Conservation (phyloP, 2,888 invertebrate species). For the Crossocerus cetratus region DNA sequence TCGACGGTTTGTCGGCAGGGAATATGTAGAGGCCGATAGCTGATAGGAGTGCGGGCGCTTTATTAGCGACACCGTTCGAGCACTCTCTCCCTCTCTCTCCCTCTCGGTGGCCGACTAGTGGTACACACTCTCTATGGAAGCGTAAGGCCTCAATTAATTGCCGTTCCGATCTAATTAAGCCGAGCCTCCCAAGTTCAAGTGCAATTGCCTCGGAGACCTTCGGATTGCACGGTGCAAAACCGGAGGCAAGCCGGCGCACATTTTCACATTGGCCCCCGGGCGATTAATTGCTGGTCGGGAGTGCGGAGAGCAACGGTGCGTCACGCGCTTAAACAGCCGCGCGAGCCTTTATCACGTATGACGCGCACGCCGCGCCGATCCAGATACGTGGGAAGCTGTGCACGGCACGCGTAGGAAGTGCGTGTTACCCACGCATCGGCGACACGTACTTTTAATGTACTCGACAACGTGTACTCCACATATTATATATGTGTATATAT, state of each 20-base stretch:
- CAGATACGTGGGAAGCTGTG: slow-evolving; percentile 49
- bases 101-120: too few species aligned
- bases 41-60: neutral
- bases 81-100: neutral
- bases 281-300: too few species aligned
- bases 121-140: too few species aligned
- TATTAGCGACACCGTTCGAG: neutral
- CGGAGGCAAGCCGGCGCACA: neutral
- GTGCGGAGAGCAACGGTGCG: neutral
- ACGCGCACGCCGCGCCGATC: slow-evolving; percentile 41
- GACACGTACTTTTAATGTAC: slow-evolving; percentile 25
- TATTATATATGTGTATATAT: neutral
- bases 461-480: neutral
- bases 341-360: slow-evolving; percentile 29
- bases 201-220: neutral
- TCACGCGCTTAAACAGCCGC: neutral
- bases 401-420: slow-evolving; percentile 49
- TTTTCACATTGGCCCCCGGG: neutral
- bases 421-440: slow-evolving; percentile 34
- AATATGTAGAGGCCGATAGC: neutral
- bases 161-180: neutral
- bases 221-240: neutral
- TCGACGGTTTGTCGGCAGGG: slow-evolving; percentile 7
- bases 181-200: slow-evolving; percentile 1
- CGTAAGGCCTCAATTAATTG: neutral